Percentiles rank a stretch among this genome's conserved stretches.
phyloP scores from a whole-genome alignment of 2,797 vertebrate species.

The Sphaeramia orbicularis region DNA sequence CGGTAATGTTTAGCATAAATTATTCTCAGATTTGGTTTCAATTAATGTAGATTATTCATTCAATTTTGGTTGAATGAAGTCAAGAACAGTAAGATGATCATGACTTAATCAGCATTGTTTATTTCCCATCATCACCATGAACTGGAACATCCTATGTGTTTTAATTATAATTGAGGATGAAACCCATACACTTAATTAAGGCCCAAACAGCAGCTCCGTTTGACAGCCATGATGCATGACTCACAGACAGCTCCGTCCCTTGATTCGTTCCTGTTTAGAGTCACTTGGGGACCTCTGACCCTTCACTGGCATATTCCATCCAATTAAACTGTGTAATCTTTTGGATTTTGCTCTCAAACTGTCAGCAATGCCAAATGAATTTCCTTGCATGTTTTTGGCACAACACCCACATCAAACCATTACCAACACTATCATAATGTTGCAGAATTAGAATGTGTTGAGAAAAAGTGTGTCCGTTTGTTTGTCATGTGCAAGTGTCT shows the following conservation, averaged over 20 bases:
- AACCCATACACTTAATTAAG: slow-evolving; percentile 30
- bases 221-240: slow-evolving; percentile 34
- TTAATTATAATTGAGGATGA: slow-evolving; percentile 39
- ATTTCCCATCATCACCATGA: slow-evolving; percentile 1
- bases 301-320: slow-evolving; percentile 23
- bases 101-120: neutral
- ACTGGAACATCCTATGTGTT: neutral
- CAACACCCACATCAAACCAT: slow-evolving; percentile 30
- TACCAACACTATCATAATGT: slow-evolving; percentile 35
- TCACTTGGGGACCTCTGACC: slow-evolving; percentile 25
- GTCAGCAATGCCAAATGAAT: slow-evolving; percentile 53
- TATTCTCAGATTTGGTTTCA: neutral
- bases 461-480: slow-evolving; percentile 4
- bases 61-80: slow-evolving; percentile 3
- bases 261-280: slow-evolving; percentile 22
- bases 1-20: neutral
- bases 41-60: neutral
- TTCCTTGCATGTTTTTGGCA: slow-evolving; percentile 13
- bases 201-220: slow-evolving; percentile 5
- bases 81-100: neutral
- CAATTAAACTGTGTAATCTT: slow-evolving; percentile 28
- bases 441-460: slow-evolving; percentile 19
- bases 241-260: slow-evolving; percentile 6
- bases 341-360: slow-evolving; percentile 32
- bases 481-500: slow-evolving; percentile 14